A percentile compares a stretch with the other conserved stretches of the same genome.
These are phyloP conservation scores for Alviniconcha marisindica DNA, from an alignment of 1,140 invertebrate genomes.

Conservation along the genomic window DNA sequence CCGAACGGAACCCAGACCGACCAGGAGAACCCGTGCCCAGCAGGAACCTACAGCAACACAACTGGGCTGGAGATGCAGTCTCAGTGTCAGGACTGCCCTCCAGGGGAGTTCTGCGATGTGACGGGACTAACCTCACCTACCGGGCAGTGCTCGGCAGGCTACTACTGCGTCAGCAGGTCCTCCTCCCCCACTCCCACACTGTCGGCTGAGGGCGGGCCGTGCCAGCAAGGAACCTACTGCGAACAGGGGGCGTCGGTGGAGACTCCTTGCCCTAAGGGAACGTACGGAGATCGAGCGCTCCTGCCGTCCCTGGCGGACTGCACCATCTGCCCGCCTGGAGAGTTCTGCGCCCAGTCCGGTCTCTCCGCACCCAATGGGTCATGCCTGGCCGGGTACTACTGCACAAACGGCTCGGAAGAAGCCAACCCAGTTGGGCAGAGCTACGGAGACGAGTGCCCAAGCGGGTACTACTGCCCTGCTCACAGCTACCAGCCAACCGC, in stretches of 20 bases:
- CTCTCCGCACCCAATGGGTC: constrained; percentile 62
- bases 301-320: constrained; percentile 66
- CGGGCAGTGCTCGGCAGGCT: constrained; percentile 66
- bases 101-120: constrained; percentile 69
- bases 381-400: constrained; percentile 71
- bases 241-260: constrained; percentile 56
- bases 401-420: constrained; percentile 68
- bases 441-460: constrained; percentile 72
- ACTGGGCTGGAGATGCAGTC: constrained; percentile 64
- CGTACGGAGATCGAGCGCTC: constrained; percentile 62
- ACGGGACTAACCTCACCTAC: constrained; percentile 68
- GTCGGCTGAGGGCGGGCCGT: constrained; percentile 61
- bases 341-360: constrained; percentile 67
- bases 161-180: constrained; percentile 67
- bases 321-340: constrained; percentile 68
- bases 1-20: constrained; percentile 67
- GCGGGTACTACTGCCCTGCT: constrained; percentile 67
- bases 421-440: constrained; percentile 65
- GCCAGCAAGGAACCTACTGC: constrained; percentile 72
- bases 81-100: constrained; percentile 65
- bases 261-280: constrained; percentile 70
- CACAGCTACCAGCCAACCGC: constrained; percentile 65
- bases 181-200: constrained; percentile 57
- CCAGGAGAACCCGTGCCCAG: constrained; percentile 66
- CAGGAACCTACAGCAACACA: constrained; percentile 71